Percentiles rank a stretch among this genome's conserved stretches.
These are phyloP conservation scores for Microcebus lehilahytsara DNA, from an alignment of 2,113 vertebrate species.

Conservation along the genomic window DNA sequence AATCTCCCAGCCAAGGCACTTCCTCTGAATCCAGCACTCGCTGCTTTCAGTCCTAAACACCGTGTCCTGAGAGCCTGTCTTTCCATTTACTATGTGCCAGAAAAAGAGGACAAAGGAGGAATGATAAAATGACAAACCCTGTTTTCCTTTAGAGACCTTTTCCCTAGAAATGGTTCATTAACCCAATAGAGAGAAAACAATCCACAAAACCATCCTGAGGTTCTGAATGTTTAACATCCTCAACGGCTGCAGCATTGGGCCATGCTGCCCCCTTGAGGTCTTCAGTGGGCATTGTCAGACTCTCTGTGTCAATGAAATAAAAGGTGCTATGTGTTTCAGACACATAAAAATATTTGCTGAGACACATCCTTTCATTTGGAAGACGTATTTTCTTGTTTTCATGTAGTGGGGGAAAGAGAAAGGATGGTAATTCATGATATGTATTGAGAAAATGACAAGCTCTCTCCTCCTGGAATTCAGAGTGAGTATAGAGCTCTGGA, in stretches of 20 bases:
- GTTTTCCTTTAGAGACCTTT: constrained; percentile 50
- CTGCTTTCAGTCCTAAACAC: background rate
- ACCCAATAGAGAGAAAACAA: background rate
- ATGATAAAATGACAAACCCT: background rate
- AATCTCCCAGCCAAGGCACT: background rate
- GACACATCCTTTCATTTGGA: background rate
- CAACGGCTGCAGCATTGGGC: background rate
- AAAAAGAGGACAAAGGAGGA: background rate
- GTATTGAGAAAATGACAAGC: background rate
- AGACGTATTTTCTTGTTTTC: background rate
- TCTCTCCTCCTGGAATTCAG: background rate
- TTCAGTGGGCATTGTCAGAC: background rate
- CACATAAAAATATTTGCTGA: background rate
- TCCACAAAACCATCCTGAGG: background rate
- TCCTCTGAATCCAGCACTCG: background rate
- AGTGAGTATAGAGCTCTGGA: background rate
- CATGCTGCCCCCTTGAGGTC: constrained; percentile 53
- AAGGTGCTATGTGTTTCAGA: background rate
- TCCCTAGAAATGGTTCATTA: constrained; percentile 32
- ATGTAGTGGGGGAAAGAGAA: background rate
- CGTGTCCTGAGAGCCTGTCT: background rate
- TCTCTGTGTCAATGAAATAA: background rate
- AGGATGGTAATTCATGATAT: background rate
- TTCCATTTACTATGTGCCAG: background rate
- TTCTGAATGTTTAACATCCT: background rate